These are phyloP conservation scores for Pseudorhombus dupliciocellatus DNA, from an alignment of 2,113 vertebrate genomes.

Conservation along the genomic window DNA sequence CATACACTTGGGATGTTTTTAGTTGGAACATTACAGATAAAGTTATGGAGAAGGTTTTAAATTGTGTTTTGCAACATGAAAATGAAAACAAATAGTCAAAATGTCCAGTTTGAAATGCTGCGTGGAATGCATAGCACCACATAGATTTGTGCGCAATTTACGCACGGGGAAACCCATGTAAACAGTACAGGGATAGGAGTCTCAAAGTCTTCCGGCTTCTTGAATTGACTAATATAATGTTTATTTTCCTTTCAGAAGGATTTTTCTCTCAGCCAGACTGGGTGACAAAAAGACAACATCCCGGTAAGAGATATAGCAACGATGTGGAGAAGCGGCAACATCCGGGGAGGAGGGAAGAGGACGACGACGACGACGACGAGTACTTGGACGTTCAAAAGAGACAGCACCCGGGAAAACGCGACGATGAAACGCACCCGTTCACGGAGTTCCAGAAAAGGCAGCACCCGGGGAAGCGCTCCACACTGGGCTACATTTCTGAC, in stretches of 20 bases:
- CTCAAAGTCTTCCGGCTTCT: too few species aligned
- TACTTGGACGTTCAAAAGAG: conserved; percentile 71
- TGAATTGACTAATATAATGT: conserved; percentile 2
- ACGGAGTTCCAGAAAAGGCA: conserved; percentile 81
- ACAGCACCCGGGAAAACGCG: conserved; percentile 85
- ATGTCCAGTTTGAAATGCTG: background rate
- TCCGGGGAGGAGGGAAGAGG: conserved; percentile 83
- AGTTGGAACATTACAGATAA: background rate
- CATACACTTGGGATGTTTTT: background rate
- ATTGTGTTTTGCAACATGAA: background rate
- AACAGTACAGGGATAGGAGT: background rate
- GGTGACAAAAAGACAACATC: conserved; percentile 85
- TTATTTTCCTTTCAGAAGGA: conserved; percentile 71
- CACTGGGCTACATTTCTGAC: conserved; percentile 66
- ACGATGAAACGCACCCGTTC: conserved; percentile 71
- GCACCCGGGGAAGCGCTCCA: conserved; percentile 83
- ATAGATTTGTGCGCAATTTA: conserved; percentile 33
- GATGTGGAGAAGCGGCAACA: conserved; percentile 87
- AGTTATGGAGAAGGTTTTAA: background rate
- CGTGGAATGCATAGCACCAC: background rate
- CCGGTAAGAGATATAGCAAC: conserved; percentile 79
- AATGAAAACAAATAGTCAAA: rapidly evolving
- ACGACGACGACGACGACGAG: conserved; percentile 57
- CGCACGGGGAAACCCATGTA: conserved; percentile 10
- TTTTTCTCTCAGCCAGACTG: conserved; percentile 71